Percentiles rank a stretch among this genome's conserved stretches.
phyloP scores from a whole-genome alignment of 2,113 vertebrate genomes.

The Chlamydotis undulata region DNA sequence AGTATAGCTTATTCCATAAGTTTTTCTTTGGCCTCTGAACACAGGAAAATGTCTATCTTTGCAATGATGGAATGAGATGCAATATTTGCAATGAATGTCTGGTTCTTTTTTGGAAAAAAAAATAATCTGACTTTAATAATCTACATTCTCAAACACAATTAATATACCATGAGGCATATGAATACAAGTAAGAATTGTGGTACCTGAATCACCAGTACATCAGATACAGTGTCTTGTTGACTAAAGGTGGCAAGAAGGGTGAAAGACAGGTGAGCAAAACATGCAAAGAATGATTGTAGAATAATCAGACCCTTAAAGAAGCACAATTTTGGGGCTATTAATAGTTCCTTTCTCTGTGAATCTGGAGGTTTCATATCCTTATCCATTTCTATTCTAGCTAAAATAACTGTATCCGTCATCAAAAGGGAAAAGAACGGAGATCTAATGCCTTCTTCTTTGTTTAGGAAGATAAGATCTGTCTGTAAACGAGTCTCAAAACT shows the following conservation, averaged over 20 bases:
- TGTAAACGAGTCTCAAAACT: neutral
- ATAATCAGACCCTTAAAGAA: neutral
- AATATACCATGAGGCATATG: neutral
- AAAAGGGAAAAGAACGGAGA: neutral
- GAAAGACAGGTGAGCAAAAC: neutral
- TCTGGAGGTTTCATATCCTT: neutral
- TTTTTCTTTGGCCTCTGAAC: conserved; percentile 1
- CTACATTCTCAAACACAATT: neutral
- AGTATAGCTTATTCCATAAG: neutral
- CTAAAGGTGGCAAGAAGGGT: neutral
- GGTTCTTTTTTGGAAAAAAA: neutral
- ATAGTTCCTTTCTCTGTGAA: neutral
- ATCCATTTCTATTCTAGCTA: neutral
- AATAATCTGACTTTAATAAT: neutral
- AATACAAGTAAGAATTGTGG: neutral
- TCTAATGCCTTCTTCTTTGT: neutral
- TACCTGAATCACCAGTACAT: neutral
- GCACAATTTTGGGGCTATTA: neutral
- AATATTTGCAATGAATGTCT: neutral
- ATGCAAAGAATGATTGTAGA: neutral
- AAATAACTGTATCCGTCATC: neutral
- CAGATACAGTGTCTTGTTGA: neutral
- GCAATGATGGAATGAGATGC: neutral
- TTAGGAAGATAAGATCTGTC: neutral
- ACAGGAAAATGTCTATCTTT: neutral